Evolutionary conservation across 2,113 vertebrate genomes (phyloP), one percentile per base, ranked within the genome.

Genomic region (Chaetorhynchus papuensis): DNA sequence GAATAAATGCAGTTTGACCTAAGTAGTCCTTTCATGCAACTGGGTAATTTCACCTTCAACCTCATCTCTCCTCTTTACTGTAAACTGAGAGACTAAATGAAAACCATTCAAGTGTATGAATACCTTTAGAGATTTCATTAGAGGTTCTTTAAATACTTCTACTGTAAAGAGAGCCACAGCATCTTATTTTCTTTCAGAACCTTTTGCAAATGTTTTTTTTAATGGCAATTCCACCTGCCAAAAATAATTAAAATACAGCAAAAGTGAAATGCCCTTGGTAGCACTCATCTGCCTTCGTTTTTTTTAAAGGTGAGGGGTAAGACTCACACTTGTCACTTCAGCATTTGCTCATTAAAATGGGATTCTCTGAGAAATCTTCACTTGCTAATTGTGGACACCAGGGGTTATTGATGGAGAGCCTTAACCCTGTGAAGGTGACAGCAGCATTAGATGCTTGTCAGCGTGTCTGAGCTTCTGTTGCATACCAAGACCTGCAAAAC

Each of bases 1-100:
- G 74, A 91, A 92, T 89, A 53, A 78, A 83, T 95, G 24, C 33
- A 70, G 16, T 56, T 74, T 97, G 89, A 87, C 56, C 72, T 83
- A 79, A 72, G 30, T 37, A 79, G 90, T 56, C 33, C 37, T 94
- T 89, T 85, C 22, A 85, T 68, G 57, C 56, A 72, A 89, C 11
- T 60, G 8, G 7, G 6, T 84, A 59, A 71, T 94, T 94, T 94
- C 41, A 87, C 78, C 59, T 66, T 83, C 60, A 88, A 24, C 44
- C 37, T 63, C 60, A 19, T 84, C 33, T 94, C 68, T 68, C 50
- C 14, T 9, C 0, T 83, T 95, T 44, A 53, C 83, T 68, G 9
- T 49, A 50, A 77, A n/a, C 0, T 5, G 70, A 49, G 65, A 66
- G 27, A 31, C 33, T 66, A 45, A 95, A 52, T 83, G 87, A 53